phyloP scores from a whole-genome alignment of 2,113 vertebrate genomes.

The Xiphophorus couchianus region DNA sequence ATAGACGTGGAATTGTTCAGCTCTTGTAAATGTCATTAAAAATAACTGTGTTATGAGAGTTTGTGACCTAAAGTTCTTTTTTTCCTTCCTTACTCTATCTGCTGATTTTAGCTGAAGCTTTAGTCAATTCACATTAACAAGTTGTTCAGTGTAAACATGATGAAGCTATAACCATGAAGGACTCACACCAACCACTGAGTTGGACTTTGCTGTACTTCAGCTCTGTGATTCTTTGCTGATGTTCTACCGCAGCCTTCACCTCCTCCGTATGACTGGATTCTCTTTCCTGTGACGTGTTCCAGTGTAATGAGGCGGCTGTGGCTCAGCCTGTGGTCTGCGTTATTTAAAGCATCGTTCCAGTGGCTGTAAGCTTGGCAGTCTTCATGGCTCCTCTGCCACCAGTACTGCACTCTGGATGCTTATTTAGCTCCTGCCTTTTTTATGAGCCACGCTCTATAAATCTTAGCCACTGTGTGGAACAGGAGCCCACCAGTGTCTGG shows the following conservation, averaged over 20 bases:
- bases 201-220: too few relatives aligned
- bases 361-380: slow-evolving; percentile 24
- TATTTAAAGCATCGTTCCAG: slow-evolving; percentile 61
- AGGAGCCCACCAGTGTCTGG: too few relatives aligned
- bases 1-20: neutral
- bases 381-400: slow-evolving; percentile 5
- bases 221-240: neutral
- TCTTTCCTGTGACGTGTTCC: slow-evolving; percentile 14
- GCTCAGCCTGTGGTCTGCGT: slow-evolving; percentile 38
- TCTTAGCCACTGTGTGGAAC: neutral
- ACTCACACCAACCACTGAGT: too few relatives aligned
- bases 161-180: too few relatives aligned
- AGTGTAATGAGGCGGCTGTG: slow-evolving; percentile 39
- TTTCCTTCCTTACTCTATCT: too few relatives aligned
- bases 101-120: too few relatives aligned
- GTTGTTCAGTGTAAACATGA: too few relatives aligned
- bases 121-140: too few relatives aligned
- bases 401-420: slow-evolving; percentile 3
- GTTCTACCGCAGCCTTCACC: neutral
- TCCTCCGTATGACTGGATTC: neutral
- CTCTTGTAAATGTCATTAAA: neutral
- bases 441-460: slow-evolving; percentile 14
- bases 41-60: too few relatives aligned
- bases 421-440: slow-evolving; percentile 29
- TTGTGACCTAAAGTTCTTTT: too few relatives aligned